Conservation (phyloP, 1,140 invertebrate genomes). For the Polypedilum vanderplanki region DNA sequence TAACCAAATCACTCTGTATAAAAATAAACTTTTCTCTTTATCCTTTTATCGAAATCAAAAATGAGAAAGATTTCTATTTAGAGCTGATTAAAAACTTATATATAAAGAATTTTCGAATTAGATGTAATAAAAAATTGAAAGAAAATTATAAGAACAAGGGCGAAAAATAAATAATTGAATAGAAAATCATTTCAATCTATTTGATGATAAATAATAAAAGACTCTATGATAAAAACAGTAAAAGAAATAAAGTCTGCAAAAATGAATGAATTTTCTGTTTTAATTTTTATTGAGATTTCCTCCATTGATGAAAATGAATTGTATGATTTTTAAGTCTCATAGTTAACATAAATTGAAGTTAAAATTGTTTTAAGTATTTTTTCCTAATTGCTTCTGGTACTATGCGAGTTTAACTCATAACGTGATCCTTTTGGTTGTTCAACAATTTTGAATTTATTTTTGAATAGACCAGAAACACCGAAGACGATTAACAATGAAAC, state of each 20-base stretch:
- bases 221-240: conserved; percentile 1
- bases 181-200: conserved; percentile 1
- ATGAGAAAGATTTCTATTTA: neutral
- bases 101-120: neutral
- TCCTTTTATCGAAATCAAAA: too few relatives aligned
- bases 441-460: neutral
- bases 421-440: neutral
- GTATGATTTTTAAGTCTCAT: too few relatives aligned
- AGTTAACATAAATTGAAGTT: too few relatives aligned
- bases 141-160: neutral
- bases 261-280: neutral
- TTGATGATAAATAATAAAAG: neutral
- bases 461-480: neutral
- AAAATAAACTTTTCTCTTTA: too few relatives aligned
- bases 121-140: neutral
- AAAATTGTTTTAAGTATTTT: neutral
- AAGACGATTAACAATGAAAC: neutral
- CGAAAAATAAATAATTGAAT: neutral
- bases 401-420: neutral
- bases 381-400: neutral
- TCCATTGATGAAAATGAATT: too few relatives aligned
- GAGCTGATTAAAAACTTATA: neutral
- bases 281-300: too few relatives aligned
- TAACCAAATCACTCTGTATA: too few relatives aligned
- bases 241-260: conserved; percentile 14